These are phyloP conservation scores for Chitala chitala DNA, from an alignment of 2,113 vertebrate genomes.

Conservation along the genomic window DNA sequence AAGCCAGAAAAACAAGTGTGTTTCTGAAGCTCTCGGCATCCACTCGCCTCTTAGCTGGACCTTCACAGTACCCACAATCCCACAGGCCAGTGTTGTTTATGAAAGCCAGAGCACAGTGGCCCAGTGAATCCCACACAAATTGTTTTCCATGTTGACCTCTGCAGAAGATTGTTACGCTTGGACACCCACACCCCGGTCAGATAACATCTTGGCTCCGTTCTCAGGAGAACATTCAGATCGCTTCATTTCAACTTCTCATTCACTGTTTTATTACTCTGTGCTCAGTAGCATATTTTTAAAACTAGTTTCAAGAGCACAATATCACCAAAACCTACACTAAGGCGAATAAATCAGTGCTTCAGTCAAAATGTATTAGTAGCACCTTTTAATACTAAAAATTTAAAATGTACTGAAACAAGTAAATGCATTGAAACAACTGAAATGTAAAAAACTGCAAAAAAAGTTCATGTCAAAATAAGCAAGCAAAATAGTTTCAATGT, in stretches of 20 bases:
- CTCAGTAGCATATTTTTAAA: too few species aligned
- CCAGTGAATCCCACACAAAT: neutral
- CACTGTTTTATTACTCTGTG: neutral
- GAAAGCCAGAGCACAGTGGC: neutral
- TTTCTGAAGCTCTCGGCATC: neutral
- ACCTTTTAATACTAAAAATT: too few species aligned
- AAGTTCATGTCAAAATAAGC: too few species aligned
- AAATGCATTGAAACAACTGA: too few species aligned
- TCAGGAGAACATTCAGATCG: neutral
- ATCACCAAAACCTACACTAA: neutral
- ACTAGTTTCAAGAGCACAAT: neutral
- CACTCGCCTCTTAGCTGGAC: neutral
- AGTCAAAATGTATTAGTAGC: neutral
- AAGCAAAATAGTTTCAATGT: too few species aligned
- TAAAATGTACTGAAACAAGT: too few species aligned
- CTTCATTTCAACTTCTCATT: neutral
- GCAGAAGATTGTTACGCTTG: neutral
- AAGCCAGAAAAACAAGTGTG: slow-evolving; percentile 40
- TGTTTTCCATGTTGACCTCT: neutral
- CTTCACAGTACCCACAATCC: neutral
- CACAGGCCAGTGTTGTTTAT: neutral
- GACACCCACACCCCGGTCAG: neutral
- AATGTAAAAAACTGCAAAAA: too few species aligned
- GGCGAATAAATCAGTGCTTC: too few species aligned
- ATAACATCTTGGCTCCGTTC: neutral